Evolutionary conservation across 2,888 invertebrate species (phyloP), one percentile per base, ranked within the genome.

Genomic region (Rhopalosiphum nymphaeae): DNA sequence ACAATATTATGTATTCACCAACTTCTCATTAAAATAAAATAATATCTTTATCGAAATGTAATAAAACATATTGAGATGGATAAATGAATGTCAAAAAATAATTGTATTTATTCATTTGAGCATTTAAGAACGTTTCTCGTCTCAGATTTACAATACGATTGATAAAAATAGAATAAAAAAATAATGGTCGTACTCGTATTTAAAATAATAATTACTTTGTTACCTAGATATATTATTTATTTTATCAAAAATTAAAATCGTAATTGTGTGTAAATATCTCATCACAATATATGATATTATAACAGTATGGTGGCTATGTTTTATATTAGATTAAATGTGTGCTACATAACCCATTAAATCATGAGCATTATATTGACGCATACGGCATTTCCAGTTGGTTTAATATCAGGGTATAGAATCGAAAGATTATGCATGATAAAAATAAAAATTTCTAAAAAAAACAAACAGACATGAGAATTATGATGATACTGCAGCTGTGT

Each of bases 401-500:
- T 88, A 88, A 92, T 92, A 92, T 86, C 86, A 57, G n/a, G 21
- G 46, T 26, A 36, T 25, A 57, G 86, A n/a, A 56, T 86, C 91
- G 91, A 92, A 57, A 92, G 85, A 84, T 85, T 85, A 86, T 86
- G 86, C 46, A 49, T 46, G 29, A n/a, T 87, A 88, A 67, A 88
- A 92, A 61, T 36, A 61, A 92, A 61, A 86, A 88, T 10, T 44
- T 67, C 25, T 3, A 26, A 36, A 36, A 36, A 44, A 87, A 57
- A 87, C 57, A 57, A 61, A 92, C 67, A 78, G 36, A 78, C 92
- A 92, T 42, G 57, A 87, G 61, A 92, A 87, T 61, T 92, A 92
- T 92, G 87, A 92, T 67, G 61, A 92, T 46, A 87, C 46, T 87
- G 84, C 87, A 29, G 87, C 49, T 61, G 5, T 56, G 49, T 46